Evolutionary conservation across 2,888 invertebrate genomes (phyloP), one percentile per base, ranked within the genome.

Genomic region (Latrodectus elegans): DNA sequence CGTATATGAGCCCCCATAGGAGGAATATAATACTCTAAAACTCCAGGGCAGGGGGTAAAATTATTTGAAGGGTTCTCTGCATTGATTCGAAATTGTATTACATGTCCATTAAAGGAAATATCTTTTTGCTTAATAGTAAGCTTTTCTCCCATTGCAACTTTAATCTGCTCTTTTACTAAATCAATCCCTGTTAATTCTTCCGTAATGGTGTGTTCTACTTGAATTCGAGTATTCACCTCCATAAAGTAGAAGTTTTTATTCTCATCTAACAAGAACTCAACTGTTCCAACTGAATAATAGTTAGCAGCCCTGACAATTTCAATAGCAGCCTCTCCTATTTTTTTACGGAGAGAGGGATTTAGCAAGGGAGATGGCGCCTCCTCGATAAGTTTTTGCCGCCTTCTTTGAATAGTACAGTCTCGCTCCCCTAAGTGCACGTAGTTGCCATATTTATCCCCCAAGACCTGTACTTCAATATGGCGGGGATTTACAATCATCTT

Each of bases 161-260:
- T 91, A 64, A 95, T 93, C 95, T 95, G 95, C 92, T 95, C 94
- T 90, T 95, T 94, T 0, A 95, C 95, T 76, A 95, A 92, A 91
- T 95, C 95, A 68, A 95, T 93, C 64, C 94, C 94, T 51, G 94
- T 95, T 90, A 95, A 94, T 90, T 92, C 93, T 91, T 95, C 95
- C 12, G 95, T 95, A 85, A 95, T 94, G 2, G 95, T 95, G 91
- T 95, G 95, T 91, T 95, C 95, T 9, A 89, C 89, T 74, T 88
- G 88, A n/a, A 88, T 92, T 71, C 95, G 92, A 67, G 89, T 84
- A 68, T 89, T 89, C 89, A 89, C 89, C 68, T 89, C 89, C 22
- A 90, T 70, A 65, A 89, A 89, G 75, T 80, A 89, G 73, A 89
- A 90, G 90, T 89, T 73, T 15, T 53, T 22, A 51, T 71, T 60